Conservation (phyloP, 2,888 invertebrate species). For the Thymelicus lineola region DNA sequence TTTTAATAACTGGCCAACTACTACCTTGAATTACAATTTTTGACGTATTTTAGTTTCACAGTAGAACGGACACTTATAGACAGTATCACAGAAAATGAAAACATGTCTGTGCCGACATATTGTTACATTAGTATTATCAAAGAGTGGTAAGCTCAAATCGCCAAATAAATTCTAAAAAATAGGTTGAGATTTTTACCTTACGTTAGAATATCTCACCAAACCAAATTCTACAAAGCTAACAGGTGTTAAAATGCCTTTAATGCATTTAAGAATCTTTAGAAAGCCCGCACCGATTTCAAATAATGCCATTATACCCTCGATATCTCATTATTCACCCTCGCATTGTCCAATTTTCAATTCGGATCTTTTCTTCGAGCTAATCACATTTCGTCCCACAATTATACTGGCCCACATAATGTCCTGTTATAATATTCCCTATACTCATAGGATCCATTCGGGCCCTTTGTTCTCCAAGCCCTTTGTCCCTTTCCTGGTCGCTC, state of each 20-base stretch:
- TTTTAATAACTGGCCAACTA: no score
- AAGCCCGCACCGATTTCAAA: slow-evolving; percentile 3
- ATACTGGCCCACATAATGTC: slow-evolving; percentile 40
- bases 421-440: slow-evolving; percentile 43
- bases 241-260: slow-evolving; percentile 5
- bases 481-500: slow-evolving; percentile 52
- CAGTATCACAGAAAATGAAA: no score
- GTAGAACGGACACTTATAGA: no score
- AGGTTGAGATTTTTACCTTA: not conserved
- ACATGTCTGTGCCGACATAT: no score
- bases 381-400: slow-evolving; percentile 44
- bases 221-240: not conserved
- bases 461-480: slow-evolving; percentile 51
- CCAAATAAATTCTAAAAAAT: no score
- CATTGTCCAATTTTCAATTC: slow-evolving; percentile 26
- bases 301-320: slow-evolving; percentile 8
- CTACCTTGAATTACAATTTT: no score
- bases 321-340: slow-evolving; percentile 16
- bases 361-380: slow-evolving; percentile 39
- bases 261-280: slow-evolving; percentile 2
- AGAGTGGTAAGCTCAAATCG: no score
- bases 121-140: no score
- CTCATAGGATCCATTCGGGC: slow-evolving; percentile 48
- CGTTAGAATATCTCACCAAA: not conserved
- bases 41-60: no score